Percentiles rank a stretch among this genome's conserved stretches.
Evolutionary conservation across 2,888 invertebrate species (phyloP).

Genomic region (Epicampocera succincta): DNA sequence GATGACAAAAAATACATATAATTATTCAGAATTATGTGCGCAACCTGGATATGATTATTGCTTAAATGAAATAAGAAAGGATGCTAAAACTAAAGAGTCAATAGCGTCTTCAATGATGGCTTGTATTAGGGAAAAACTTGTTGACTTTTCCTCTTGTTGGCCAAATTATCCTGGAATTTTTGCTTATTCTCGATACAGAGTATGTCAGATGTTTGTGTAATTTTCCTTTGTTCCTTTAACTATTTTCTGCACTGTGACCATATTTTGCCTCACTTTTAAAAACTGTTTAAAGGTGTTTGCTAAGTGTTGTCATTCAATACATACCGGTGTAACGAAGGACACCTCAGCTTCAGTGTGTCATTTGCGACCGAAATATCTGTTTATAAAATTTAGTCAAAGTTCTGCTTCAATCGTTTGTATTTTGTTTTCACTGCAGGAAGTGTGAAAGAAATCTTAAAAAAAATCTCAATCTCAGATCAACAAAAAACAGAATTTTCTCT

Average conservation of each 20-base stretch:
- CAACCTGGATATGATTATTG: too few relatives aligned
- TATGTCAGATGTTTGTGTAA: too few relatives aligned
- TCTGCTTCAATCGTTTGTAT: constrained; percentile 18
- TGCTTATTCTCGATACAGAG: too few relatives aligned
- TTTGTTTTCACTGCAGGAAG: constrained; percentile 33
- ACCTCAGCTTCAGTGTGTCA: constrained; percentile 43
- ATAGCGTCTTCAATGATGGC: too few relatives aligned
- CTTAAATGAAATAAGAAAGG: too few relatives aligned
- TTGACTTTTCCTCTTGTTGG: too few relatives aligned
- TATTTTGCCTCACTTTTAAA: constrained; percentile 13
- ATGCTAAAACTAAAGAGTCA: too few relatives aligned
- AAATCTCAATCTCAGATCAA: constrained; percentile 14
- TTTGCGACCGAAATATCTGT: constrained; percentile 31
- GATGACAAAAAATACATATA: too few relatives aligned
- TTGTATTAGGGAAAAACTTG: too few relatives aligned
- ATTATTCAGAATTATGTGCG: too few relatives aligned
- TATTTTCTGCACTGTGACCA: constrained; percentile 36
- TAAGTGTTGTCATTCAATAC: constrained; percentile 50
- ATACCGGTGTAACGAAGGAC: constrained; percentile 24
- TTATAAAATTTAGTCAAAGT: constrained; percentile 48
- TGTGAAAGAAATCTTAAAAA: constrained; percentile 37
- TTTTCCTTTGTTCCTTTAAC: not conserved
- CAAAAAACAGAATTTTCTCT: constrained; percentile 11
- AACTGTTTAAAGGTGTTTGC: constrained; percentile 32
- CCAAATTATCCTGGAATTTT: too few relatives aligned